Evolutionary conservation across 2,113 vertebrate genomes (phyloP).

Genomic region (Nycticorax nycticorax): DNA sequence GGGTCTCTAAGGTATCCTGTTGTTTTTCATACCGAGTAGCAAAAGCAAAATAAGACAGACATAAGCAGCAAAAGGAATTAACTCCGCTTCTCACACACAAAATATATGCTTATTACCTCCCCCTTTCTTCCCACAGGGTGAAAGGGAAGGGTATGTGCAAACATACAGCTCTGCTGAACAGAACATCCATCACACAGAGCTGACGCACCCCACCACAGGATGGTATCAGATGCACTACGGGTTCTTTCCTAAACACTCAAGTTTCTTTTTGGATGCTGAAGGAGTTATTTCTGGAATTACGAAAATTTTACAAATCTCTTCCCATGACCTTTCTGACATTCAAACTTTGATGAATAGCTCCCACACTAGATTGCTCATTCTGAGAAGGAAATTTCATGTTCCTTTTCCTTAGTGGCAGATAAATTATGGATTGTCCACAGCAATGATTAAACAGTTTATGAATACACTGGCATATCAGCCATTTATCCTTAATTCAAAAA

Average conservation of each 20-base stretch:
- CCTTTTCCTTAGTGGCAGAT: slow-evolving; percentile 36
- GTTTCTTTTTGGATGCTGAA: slow-evolving; percentile 11
- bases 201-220: background rate
- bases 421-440: slow-evolving; percentile 20
- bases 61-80: background rate
- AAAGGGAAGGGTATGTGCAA: background rate
- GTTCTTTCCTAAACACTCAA: slow-evolving; percentile 23
- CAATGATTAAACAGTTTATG: slow-evolving; percentile 9
- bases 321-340: slow-evolving; percentile 69
- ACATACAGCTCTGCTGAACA: background rate
- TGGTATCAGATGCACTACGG: background rate
- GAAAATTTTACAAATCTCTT: slow-evolving; percentile 69
- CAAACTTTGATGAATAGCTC: slow-evolving; percentile 52
- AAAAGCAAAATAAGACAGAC: background rate
- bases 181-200: background rate
- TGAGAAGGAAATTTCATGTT: slow-evolving; percentile 47
- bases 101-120: background rate
- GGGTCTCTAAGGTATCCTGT: background rate
- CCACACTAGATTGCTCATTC: slow-evolving; percentile 40
- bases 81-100: background rate
- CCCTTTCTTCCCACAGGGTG: background rate
- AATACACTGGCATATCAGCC: background rate
- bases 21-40: background rate
- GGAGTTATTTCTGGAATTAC: slow-evolving; percentile 62
- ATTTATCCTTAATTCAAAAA: background rate